A percentile compares a stretch with the other conserved stretches of the same genome.
phyloP scores from a whole-genome alignment of 2,113 vertebrate genomes.

The Speoplatyrhinus poulsoni region DNA sequence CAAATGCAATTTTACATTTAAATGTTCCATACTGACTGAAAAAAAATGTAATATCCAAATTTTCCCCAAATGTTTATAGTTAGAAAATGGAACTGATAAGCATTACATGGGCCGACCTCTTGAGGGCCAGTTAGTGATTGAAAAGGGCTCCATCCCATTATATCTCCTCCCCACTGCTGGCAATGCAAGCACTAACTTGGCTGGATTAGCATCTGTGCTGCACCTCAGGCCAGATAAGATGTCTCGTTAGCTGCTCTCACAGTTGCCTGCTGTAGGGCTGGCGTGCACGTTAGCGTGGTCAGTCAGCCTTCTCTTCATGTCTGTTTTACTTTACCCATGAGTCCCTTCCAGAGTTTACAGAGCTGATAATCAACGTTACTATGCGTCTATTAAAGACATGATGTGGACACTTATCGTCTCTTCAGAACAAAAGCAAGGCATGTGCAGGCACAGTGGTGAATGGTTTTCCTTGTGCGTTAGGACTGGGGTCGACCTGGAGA shows the following conservation, averaged over 20 bases:
- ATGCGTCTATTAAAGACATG: too few species aligned
- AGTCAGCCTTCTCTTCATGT: background rate
- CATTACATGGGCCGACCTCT: too few species aligned
- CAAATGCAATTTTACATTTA: too few species aligned
- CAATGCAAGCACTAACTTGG: constrained; percentile 18
- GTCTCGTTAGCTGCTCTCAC: constrained; percentile 7
- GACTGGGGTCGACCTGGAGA: constrained; percentile 98
- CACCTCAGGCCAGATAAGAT: background rate
- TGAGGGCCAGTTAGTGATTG: constrained; percentile 15
- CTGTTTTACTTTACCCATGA: background rate
- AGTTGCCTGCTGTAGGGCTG: constrained; percentile 1
- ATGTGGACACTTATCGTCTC: too few species aligned
- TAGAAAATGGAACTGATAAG: too few species aligned
- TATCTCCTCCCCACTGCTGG: constrained; percentile 14
- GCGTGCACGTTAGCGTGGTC: background rate
- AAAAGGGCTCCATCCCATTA: constrained; percentile 43
- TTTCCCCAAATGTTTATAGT: too few species aligned
- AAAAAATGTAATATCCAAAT: background rate
- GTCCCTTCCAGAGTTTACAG: too few species aligned
- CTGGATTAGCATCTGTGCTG: constrained; percentile 30
- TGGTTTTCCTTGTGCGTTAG: constrained; percentile 61
- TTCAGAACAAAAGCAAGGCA: too few species aligned
- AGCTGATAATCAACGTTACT: too few species aligned
- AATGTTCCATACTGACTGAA: too few species aligned
- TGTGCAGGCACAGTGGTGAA: background rate